phyloP scores from a whole-genome alignment of 23 tunicate species.

The Diplosoma virens region DNA sequence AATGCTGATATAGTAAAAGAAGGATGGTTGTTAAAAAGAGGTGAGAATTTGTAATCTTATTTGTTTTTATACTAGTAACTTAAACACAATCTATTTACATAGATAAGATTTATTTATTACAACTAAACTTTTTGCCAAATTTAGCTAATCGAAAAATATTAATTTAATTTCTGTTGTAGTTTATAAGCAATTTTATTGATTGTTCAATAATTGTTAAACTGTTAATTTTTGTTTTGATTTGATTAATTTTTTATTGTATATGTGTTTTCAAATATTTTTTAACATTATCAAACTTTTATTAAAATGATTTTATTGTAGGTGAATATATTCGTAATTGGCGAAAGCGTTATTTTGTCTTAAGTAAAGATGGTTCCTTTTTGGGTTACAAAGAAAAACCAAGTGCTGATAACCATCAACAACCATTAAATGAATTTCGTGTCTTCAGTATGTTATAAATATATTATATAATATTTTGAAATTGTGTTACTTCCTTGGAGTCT shows the following conservation, averaged over 20 bases:
- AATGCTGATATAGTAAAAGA: constrained; percentile 45
- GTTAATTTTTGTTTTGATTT: too few relatives aligned
- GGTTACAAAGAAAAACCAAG: constrained; percentile 89
- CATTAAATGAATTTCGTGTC: constrained; percentile 90
- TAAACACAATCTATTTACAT: too few relatives aligned
- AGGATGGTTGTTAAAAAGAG: constrained; percentile 78
- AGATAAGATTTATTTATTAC: too few relatives aligned
- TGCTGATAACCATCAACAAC: constrained; percentile 76
- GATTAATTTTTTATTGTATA: not conserved
- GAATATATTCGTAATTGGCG: constrained; percentile 95
- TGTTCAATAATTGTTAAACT: too few relatives aligned
- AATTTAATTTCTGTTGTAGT: too few relatives aligned
- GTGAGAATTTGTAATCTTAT: constrained; percentile 16
- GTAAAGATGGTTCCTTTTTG: constrained; percentile 89
- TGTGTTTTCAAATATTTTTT: not conserved
- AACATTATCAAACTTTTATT: not conserved
- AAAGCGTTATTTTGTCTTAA: constrained; percentile 70
- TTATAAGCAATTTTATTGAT: too few relatives aligned
- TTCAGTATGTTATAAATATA: constrained; percentile 42
- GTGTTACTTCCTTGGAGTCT: too few relatives aligned
- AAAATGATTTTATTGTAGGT: constrained; percentile 30
- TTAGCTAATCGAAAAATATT: too few relatives aligned
- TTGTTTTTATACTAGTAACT: too few relatives aligned
- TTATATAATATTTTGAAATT: not conserved
- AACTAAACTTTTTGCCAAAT: too few relatives aligned